A percentile compares a stretch with the other conserved stretches of the same genome.
phyloP scores from a whole-genome alignment of 2,113 vertebrate species.

The Eurystomus gularis region DNA sequence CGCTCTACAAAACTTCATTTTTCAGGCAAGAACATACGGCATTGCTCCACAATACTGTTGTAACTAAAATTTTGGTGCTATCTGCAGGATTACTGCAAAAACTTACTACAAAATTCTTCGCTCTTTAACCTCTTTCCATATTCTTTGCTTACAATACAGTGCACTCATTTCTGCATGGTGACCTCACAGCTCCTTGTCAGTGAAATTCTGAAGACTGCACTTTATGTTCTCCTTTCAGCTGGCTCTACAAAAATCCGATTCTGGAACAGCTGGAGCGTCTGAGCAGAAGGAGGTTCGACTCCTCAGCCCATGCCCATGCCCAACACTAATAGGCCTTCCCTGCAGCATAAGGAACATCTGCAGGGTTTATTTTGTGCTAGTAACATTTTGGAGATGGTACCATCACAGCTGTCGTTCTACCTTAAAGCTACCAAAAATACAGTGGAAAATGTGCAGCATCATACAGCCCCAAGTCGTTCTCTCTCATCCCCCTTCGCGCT shows the following conservation, averaged over 20 bases:
- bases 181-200: not conserved
- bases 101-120: not conserved
- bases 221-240: not conserved
- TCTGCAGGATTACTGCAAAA: not conserved
- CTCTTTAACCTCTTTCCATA: not conserved
- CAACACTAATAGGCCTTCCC: not conserved
- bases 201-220: not conserved
- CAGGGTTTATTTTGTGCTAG: not conserved
- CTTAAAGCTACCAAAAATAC: not conserved
- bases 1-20: not conserved
- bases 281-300: not conserved
- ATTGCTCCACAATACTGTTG: not conserved
- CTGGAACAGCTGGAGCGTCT: not conserved
- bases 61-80: not conserved
- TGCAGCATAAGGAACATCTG: not conserved
- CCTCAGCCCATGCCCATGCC: not conserved
- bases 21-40: not conserved
- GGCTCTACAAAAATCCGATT: not conserved
- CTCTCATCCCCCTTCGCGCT: not conserved
- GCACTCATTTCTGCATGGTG: not conserved
- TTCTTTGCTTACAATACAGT: not conserved
- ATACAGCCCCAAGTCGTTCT: not conserved
- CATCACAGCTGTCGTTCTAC: not conserved
- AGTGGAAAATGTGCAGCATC: not conserved
- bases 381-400: not conserved